Evolutionary conservation across 2,888 invertebrate species (phyloP), one percentile per base, ranked within the genome.

Genomic region (Thereva unica): DNA sequence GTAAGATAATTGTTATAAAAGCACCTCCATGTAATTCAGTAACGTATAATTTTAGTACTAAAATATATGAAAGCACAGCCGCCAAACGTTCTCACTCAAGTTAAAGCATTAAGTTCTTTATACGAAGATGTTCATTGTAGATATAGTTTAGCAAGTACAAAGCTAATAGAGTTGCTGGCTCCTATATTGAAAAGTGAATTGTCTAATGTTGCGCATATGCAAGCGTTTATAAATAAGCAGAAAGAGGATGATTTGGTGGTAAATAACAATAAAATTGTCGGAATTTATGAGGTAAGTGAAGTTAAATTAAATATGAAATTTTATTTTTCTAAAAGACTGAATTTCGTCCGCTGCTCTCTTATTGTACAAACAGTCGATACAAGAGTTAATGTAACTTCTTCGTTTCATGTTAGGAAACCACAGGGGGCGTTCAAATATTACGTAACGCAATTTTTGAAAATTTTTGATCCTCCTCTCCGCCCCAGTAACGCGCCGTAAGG

Each of bases 81-180:
- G 0, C 74, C 74, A 37, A 77, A 77, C 64, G 72, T 81, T 49
- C 76, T 76, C 72, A 82, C 84, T 37, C 88, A 89, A 75, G 82
- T 90, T 42, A 84, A 85, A 68, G 84, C 89, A 34, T 82, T 91
- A 41, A 85, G 87, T 45, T 87, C 89, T 67, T 82, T 92, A 5
- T 86, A 89, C 70, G 92, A 92, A 78, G 92, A 92, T 78, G 88
- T 92, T 9, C 89, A 89, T 75, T 92, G 89, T 77, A 86, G 90
- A 71, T 89, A 88, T 81, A 93, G 92, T 76, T 83, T 96, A 73
- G 91, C 94, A 1, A 91, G 92, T 70, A 91, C 91, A 55, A 91
- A 93, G 79, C 82, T 96, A 50, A 89, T 91, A 78, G 88, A 90
- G 71, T 83, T 93, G 9, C 81, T 95, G 2, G 87, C 90, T 71